These are phyloP conservation scores for Dolichomitus sp. DNA, from an alignment of 2,888 invertebrate species.

Conservation along the genomic window DNA sequence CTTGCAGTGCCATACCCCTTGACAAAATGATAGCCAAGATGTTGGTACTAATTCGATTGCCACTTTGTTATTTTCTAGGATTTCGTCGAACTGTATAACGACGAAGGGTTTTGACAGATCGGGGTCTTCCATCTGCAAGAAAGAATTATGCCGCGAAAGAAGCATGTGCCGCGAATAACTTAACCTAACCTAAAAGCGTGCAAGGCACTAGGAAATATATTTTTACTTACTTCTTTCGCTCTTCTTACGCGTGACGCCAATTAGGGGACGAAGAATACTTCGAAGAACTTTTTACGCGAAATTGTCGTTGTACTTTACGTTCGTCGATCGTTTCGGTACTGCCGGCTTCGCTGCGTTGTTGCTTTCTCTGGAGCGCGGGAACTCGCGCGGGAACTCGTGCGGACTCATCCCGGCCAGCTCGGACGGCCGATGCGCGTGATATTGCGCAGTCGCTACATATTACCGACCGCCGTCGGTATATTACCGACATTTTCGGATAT, in stretches of 20 bases:
- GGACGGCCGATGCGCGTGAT: neutral
- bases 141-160: neutral
- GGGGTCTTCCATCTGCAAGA: neutral
- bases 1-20: constrained; percentile 1
- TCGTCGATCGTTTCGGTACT: neutral
- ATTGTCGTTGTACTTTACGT: neutral
- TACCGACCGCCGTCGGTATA: neutral
- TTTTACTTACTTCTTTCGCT: constrained; percentile 1
- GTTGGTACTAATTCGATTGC: constrained; percentile 1
- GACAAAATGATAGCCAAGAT: constrained; percentile 1
- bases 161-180: constrained; percentile 1
- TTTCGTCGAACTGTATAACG: constrained; percentile 1
- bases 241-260: constrained; percentile 1
- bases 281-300: neutral
- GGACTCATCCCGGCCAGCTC: neutral
- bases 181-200: neutral
- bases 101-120: neutral
- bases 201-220: neutral
- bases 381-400: neutral
- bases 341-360: constrained; percentile 1
- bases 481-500: constrained; percentile 1
- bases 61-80: neutral
- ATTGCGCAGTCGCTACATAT: too few relatives aligned
- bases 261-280: neutral
- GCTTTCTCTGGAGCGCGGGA: neutral